Percentiles rank a stretch among this genome's conserved stretches.
These are phyloP conservation scores for Mustela lutreola DNA, from an alignment of 2,113 vertebrate genomes.

Conservation along the genomic window DNA sequence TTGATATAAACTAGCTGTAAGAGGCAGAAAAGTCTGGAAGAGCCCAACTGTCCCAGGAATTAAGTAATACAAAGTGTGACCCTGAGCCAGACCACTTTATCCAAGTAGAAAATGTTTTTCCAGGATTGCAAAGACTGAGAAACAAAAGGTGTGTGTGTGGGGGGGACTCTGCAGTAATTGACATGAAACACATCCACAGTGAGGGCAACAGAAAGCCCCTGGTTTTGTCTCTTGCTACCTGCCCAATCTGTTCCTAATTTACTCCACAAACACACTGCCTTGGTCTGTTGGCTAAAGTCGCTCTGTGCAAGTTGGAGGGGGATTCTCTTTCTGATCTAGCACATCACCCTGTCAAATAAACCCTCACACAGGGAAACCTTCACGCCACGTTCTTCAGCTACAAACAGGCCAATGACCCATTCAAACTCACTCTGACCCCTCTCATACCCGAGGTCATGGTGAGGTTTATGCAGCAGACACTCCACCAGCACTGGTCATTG, in stretches of 20 bases:
- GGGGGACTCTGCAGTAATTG: not conserved
- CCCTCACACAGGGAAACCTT: not conserved
- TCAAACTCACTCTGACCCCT: not conserved
- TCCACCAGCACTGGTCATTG: accelerated
- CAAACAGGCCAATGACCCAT: not conserved
- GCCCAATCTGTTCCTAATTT: not conserved
- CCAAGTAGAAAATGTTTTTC: not conserved
- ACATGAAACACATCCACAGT: not conserved
- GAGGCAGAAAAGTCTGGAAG: not conserved
- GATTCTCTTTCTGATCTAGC: not conserved
- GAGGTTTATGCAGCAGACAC: too few species aligned
- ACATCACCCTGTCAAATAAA: not conserved
- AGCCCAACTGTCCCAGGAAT: not conserved
- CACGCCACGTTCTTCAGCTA: not conserved
- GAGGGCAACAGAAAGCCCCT: not conserved
- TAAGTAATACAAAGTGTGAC: not conserved
- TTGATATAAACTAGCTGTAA: not conserved
- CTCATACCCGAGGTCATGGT: accelerated
- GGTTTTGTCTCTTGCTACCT: not conserved
- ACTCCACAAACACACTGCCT: not conserved
- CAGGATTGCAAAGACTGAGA: constrained; percentile 13
- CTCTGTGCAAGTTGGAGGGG: accelerated
- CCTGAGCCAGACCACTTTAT: not conserved
- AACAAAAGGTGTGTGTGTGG: not conserved
- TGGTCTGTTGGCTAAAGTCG: not conserved